Conservation (phyloP, 2,113 vertebrate genomes). For the Hiodon tergisus region DNA sequence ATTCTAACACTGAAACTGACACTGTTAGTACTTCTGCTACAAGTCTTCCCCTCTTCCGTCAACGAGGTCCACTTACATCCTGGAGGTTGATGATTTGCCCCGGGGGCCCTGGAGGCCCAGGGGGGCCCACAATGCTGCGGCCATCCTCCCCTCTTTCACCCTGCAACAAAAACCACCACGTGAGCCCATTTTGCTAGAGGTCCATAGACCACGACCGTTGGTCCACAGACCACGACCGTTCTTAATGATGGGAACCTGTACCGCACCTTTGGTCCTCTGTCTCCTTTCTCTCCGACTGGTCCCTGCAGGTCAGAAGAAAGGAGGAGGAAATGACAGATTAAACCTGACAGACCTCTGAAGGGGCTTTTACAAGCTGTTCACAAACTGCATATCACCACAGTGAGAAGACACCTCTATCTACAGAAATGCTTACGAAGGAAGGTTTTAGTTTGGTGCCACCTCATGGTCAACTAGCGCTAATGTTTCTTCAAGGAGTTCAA, state of each 20-base stretch:
- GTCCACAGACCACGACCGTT: no score
- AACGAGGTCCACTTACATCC: constrained; percentile 57
- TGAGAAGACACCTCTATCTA: not conserved
- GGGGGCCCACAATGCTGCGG: constrained; percentile 63
- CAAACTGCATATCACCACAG: not conserved
- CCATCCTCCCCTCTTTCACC: constrained; percentile 76
- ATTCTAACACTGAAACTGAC: not conserved
- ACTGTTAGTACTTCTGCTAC: not conserved
- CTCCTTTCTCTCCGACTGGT: constrained; percentile 78
- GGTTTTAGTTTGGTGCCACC: not conserved
- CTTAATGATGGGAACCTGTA: not conserved
- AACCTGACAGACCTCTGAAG: not conserved
- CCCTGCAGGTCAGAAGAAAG: constrained; percentile 57
- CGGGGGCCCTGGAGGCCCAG: constrained; percentile 76
- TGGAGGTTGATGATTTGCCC: constrained; percentile 61
- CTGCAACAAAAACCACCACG: constrained; percentile 46
- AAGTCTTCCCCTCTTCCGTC: not conserved
- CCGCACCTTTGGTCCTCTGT: constrained; percentile 72
- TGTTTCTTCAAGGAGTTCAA: not conserved
- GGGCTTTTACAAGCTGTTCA: not conserved
- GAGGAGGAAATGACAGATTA: no score
- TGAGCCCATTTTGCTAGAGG: not conserved
- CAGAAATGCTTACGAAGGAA: not conserved
- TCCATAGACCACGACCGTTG: no score
- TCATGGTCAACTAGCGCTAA: not conserved